Percentiles rank a stretch among this genome's conserved stretches.
These are phyloP conservation scores for Calcarius lapponicus DNA, from an alignment of 2,797 vertebrate genomes.

Conservation along the genomic window DNA sequence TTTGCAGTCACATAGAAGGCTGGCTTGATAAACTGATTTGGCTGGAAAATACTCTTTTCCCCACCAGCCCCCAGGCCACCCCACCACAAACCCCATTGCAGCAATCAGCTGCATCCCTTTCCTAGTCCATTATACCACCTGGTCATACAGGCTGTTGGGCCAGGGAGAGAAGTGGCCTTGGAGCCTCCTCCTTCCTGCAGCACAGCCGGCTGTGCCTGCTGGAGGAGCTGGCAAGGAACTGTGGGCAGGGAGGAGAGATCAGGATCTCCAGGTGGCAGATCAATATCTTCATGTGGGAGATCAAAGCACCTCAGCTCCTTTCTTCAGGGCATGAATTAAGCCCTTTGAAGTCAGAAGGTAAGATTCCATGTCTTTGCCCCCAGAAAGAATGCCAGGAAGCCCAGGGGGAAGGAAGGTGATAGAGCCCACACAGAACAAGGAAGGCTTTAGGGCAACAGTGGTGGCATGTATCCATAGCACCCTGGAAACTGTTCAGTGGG, in stretches of 20 bases:
- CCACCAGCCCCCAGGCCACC: not conserved
- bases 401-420: not conserved
- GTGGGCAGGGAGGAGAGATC: not conserved
- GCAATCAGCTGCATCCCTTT: not conserved
- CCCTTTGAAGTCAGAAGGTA: not conserved
- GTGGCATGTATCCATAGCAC: not conserved
- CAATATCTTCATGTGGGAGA: not conserved
- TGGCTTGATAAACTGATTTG: not conserved
- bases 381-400: not conserved
- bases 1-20: not conserved
- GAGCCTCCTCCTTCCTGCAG: not conserved
- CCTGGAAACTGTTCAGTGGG: accelerated
- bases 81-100: not conserved
- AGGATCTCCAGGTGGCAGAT: not conserved
- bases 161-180: not conserved
- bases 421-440: not conserved
- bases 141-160: not conserved
- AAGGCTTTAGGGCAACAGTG: not conserved
- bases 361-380: not conserved
- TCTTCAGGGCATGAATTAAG: not conserved
- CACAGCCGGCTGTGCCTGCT: not conserved
- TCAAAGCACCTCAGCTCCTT: not conserved
- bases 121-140: accelerated
- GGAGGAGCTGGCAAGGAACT: not conserved
- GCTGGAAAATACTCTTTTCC: not conserved